phyloP scores from a whole-genome alignment of 2,113 vertebrate species.

The Rafetus swinhoei region DNA sequence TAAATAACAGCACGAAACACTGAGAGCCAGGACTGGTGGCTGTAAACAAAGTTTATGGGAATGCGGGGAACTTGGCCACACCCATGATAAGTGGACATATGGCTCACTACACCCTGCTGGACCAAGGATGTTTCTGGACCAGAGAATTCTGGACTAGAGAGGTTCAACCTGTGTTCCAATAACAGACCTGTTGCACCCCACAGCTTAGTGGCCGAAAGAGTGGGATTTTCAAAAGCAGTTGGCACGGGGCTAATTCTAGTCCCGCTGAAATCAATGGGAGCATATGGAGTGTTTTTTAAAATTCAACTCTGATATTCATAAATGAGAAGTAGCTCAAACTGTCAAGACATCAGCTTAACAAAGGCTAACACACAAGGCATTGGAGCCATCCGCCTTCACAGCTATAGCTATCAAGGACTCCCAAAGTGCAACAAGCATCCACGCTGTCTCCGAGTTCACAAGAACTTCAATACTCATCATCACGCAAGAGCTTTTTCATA shows the following conservation, averaged over 20 bases:
- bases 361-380: fast-evolving
- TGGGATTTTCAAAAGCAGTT: background rate
- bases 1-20: no score
- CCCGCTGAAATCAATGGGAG: background rate
- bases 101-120: no score
- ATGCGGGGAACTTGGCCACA: no score
- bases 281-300: background rate
- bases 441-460: fast-evolving
- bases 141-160: no score
- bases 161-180: background rate
- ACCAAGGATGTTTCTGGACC: no score
- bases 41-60: no score
- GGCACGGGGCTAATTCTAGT: background rate
- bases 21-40: no score
- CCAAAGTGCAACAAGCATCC: background rate
- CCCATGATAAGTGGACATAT: no score
- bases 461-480: fast-evolving
- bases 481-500: background rate
- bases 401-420: fast-evolving
- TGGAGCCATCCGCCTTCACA: background rate
- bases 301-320: fast-evolving
- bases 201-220: background rate
- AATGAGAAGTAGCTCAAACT: background rate
- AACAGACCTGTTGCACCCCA: background rate
- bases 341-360: background rate